Percentiles rank a stretch among this genome's conserved stretches.
These are phyloP conservation scores for Forficula auricularia DNA, from an alignment of 1,140 invertebrate genomes.

Conservation along the genomic window DNA sequence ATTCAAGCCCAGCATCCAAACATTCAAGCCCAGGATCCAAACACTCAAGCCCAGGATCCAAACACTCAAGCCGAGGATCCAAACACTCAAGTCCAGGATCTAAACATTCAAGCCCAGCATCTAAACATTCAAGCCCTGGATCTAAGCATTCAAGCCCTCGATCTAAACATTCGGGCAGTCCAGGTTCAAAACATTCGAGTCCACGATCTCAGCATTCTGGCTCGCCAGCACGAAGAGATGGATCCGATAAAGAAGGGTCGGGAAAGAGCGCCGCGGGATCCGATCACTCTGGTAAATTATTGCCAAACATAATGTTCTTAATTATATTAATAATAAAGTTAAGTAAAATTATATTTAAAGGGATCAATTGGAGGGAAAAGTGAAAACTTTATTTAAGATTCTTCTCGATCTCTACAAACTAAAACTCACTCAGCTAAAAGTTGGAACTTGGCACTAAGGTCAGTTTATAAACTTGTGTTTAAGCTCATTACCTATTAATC, in stretches of 20 bases:
- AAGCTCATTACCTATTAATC: too few relatives aligned
- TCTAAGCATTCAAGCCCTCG: slow-evolving; percentile 11
- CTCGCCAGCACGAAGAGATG: not conserved
- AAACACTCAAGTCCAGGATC: slow-evolving; percentile 5
- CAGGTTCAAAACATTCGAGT: slow-evolving; percentile 3
- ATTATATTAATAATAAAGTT: slow-evolving; percentile 19
- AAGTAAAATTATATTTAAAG: slow-evolving; percentile 6
- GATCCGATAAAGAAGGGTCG: slow-evolving; percentile 3
- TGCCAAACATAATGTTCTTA: slow-evolving; percentile 14
- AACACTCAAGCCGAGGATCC: slow-evolving; percentile 16
- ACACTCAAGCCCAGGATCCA: not conserved
- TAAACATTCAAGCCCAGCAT: not conserved
- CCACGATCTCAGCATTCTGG: not conserved
- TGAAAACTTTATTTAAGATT: too few relatives aligned
- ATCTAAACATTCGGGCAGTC: slow-evolving; percentile 6
- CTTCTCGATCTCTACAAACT: too few relatives aligned
- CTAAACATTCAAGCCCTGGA: slow-evolving; percentile 15
- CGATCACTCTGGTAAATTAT: slow-evolving; percentile 8
- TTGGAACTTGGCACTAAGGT: too few relatives aligned
- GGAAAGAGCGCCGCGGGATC: slow-evolving; percentile 12
- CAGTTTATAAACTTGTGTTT: too few relatives aligned
- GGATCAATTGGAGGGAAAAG: too few relatives aligned
- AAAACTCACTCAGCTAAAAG: too few relatives aligned
- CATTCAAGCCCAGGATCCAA: slow-evolving; percentile 5
- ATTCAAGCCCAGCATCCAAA: too few relatives aligned